Base-by-base conservation (phyloP, 1,140 invertebrate species). In the Trichonephila clavata region DNA sequence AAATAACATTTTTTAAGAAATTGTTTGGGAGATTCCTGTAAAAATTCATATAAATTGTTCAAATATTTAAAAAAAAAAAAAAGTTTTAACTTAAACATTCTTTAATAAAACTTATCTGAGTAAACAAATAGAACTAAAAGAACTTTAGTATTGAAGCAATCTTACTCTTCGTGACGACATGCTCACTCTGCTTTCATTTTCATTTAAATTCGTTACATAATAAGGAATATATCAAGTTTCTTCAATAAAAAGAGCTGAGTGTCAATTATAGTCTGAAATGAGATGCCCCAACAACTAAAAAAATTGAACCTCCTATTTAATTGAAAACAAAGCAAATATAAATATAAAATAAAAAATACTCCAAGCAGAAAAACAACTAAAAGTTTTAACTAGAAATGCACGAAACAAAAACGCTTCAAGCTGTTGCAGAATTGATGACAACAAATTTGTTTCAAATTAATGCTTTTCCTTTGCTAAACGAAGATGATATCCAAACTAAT, bases 381-480 rank as follows among this genome's bases (percentile, higher is more conserved):
- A 16, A 3, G 61, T 18, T 63, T 63, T 63, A 63, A 63, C 61
- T 63, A 63, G 50, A 50, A 50, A 50, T 50, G 10, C 50, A 50
- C 50, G n/a, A 65, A 63, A 27, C 13, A 50, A 87, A 87, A 87
- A 87, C 65, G 57, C 39, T 77, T n/a, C n/a, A 21, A 89, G 39
- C 65, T 59, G 43, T 18, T 13, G 50, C 8, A 87, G 60, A 50
- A 93, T 87, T 93, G 92, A 93, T 93, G 92, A 93, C 92, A 93
- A 93, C 68, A 68, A 93, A 93, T 93, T 93, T 93, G 92, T 88
- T 93, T 87, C 86, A 87, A 93, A 93, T 88, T 93, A 88, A 93
- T 93, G 92, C 59, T 92, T 86, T 81, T 59, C 39, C 77, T 92
- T 92, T 92, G 61, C 91, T 90, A 90, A 80, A 65, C 81, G 63